These are phyloP conservation scores for Lucifuga dentata DNA, from an alignment of 2,113 vertebrate species.

Conservation along the genomic window DNA sequence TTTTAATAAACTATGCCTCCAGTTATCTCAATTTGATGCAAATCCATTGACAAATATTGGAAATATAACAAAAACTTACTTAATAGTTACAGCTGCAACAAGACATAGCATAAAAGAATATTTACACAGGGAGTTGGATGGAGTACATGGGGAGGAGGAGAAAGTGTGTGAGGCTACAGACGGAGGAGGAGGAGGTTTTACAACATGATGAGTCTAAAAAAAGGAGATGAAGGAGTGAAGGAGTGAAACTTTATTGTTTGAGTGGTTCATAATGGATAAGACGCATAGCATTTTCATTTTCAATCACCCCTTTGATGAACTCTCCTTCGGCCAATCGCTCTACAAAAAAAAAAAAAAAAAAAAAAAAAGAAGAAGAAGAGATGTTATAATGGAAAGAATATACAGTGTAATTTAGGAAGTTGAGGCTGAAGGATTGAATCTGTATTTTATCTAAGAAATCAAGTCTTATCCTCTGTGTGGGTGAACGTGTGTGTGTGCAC, in stretches of 20 bases:
- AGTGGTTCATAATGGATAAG: slow-evolving; percentile 85
- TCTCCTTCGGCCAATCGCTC: slow-evolving; percentile 87
- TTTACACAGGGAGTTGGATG: slow-evolving; percentile 62
- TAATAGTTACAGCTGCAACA: slow-evolving; percentile 24
- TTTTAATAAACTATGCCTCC: background rate
- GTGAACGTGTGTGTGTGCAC: background rate
- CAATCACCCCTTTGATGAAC: slow-evolving; percentile 86
- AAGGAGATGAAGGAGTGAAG: background rate
- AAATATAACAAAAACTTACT: slow-evolving; percentile 11
- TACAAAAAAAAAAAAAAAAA: slow-evolving; percentile 46
- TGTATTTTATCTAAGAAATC: slow-evolving; percentile 42
- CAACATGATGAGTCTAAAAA: background rate
- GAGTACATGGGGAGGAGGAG: slow-evolving; percentile 42
- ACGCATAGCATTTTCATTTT: slow-evolving; percentile 85
- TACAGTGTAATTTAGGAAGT: background rate
- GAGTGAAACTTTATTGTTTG: slow-evolving; percentile 66
- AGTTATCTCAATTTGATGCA: slow-evolving; percentile 6
- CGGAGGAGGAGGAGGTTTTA: slow-evolving; percentile 3
- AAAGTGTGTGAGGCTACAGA: slow-evolving; percentile 6
- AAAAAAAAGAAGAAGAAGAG: slow-evolving; percentile 3
- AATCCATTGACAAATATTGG: slow-evolving; percentile 34
- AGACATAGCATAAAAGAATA: slow-evolving; percentile 59
- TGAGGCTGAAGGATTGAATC: slow-evolving; percentile 15
- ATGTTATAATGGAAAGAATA: background rate
- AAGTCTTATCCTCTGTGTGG: slow-evolving; percentile 31